A percentile compares a stretch with the other conserved stretches of the same genome.
Evolutionary conservation across 1,140 invertebrate genomes (phyloP).

Genomic region (Gryllus bimaculatus): DNA sequence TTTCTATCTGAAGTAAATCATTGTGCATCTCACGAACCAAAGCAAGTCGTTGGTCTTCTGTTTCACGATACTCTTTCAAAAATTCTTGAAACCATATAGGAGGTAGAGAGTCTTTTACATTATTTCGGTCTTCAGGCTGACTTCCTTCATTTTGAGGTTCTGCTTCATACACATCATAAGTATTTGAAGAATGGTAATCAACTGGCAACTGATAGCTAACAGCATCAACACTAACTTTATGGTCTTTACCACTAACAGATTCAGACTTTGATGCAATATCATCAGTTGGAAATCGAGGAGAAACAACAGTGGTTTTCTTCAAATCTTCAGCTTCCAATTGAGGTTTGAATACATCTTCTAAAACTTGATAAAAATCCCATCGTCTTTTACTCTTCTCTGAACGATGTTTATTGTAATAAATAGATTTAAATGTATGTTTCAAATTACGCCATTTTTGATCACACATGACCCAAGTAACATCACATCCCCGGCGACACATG

Average conservation of each 20-base stretch:
- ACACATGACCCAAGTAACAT: slow-evolving; percentile 9
- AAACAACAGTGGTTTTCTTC: background rate
- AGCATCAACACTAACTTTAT: background rate
- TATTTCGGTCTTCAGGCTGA: background rate
- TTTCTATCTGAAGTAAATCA: background rate
- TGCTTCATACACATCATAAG: background rate
- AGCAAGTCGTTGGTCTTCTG: slow-evolving; percentile 7
- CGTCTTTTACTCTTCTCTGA: slow-evolving; percentile 1
- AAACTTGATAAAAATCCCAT: slow-evolving; percentile 7
- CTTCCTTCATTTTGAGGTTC: background rate
- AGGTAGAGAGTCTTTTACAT: background rate
- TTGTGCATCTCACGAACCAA: slow-evolving; percentile 7
- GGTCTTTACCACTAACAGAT: background rate
- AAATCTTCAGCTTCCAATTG: background rate
- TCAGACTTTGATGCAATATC: background rate
- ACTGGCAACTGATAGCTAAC: background rate
- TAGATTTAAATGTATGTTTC: slow-evolving; percentile 6
- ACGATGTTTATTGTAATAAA: background rate
- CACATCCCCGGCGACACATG: slow-evolving; percentile 2
- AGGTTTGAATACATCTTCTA: background rate
- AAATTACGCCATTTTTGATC: slow-evolving; percentile 1
- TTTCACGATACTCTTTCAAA: background rate
- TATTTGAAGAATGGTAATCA: background rate
- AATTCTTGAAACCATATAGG: slow-evolving; percentile 2
- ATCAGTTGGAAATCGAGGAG: background rate